These are phyloP conservation scores for Anolis apletophallus DNA, from an alignment of 2,797 vertebrate species.

Conservation along the genomic window DNA sequence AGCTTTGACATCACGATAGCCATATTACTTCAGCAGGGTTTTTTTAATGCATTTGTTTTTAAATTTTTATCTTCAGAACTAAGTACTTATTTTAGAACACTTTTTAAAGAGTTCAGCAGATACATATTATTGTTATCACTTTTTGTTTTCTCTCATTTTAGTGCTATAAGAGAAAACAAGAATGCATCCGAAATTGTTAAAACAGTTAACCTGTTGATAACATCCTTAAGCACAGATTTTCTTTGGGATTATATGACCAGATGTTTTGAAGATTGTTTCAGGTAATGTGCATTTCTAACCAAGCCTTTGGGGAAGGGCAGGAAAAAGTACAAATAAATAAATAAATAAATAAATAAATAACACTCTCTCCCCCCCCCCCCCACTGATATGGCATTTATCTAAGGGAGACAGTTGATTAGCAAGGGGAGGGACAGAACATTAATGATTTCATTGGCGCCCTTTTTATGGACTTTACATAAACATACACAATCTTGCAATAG, in stretches of 20 bases:
- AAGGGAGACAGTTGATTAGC: background rate
- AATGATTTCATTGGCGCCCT: background rate
- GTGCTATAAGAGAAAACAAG: slow-evolving; percentile 93
- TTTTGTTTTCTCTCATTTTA: slow-evolving; percentile 58
- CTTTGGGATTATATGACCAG: slow-evolving; percentile 95
- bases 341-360: too few species aligned
- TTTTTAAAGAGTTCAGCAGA: background rate
- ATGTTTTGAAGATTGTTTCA: slow-evolving; percentile 88
- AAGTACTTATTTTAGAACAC: background rate
- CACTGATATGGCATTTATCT: too few species aligned
- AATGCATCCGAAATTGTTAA: slow-evolving; percentile 95
- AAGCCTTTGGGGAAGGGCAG: too few species aligned
- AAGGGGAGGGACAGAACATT: background rate
- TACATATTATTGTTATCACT: slow-evolving; percentile 7
- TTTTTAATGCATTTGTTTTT: background rate
- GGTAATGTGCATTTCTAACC: slow-evolving; percentile 76
- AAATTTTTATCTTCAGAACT: background rate
- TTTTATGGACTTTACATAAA: background rate
- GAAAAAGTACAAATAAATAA: too few species aligned
- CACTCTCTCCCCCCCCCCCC: too few species aligned
- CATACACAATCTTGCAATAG: background rate
- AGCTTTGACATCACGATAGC: background rate
- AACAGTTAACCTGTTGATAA: slow-evolving; percentile 91
- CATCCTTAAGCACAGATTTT: slow-evolving; percentile 91
- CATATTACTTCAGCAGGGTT: background rate